A percentile compares a stretch with the other conserved stretches of the same genome.
phyloP scores from a whole-genome alignment of 2,113 vertebrate species.

The Sapajus apella region DNA sequence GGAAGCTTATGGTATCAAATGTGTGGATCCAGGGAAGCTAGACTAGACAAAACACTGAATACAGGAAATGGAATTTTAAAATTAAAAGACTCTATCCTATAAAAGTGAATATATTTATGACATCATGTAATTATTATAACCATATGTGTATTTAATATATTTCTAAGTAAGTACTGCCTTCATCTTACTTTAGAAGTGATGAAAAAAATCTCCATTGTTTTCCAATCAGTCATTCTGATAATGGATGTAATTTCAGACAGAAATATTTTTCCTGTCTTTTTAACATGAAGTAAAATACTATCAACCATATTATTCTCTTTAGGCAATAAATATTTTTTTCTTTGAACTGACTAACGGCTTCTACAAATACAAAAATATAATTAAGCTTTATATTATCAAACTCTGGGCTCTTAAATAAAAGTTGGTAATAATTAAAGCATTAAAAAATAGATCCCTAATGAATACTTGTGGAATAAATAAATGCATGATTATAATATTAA shows the following conservation, averaged over 20 bases:
- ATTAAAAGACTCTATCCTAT: neutral
- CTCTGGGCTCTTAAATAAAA: neutral
- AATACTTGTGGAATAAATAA: neutral
- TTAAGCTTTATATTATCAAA: neutral
- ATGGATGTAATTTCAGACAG: neutral
- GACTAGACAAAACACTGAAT: neutral
- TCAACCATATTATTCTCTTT: neutral
- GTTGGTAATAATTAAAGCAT: neutral
- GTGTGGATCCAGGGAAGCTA: neutral
- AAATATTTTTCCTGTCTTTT: neutral
- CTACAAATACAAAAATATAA: neutral
- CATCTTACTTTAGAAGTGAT: neutral
- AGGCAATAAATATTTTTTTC: neutral
- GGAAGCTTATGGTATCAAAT: neutral
- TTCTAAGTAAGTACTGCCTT: neutral
- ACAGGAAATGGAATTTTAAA: neutral
- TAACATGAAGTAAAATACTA: neutral
- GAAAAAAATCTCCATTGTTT: neutral
- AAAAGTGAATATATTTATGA: neutral
- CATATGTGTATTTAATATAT: neutral
- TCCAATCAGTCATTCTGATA: neutral
- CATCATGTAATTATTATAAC: neutral
- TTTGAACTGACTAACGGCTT: neutral
- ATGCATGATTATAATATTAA: neutral
- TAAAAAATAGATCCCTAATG: neutral